phyloP scores from a whole-genome alignment of 2,113 vertebrate species.

The Emberiza fucata region DNA sequence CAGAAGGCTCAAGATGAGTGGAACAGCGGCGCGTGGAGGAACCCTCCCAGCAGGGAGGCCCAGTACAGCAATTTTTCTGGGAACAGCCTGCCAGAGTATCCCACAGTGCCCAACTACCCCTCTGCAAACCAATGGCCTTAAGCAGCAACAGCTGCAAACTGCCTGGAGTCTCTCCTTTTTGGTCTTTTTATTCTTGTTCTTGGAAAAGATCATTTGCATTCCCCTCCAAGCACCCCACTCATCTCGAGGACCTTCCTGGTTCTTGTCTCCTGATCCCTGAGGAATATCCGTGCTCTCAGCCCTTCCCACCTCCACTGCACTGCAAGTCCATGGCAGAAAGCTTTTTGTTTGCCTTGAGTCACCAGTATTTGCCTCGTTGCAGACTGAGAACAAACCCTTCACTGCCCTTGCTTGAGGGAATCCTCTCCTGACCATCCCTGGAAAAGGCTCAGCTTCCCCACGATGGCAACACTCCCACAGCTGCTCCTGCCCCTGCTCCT shows the following conservation, averaged over 20 bases:
- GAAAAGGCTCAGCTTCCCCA: neutral
- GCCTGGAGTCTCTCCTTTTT: constrained; percentile 37
- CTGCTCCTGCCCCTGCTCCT: neutral
- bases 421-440: neutral
- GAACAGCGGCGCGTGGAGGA: constrained; percentile 84
- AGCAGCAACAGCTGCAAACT: neutral
- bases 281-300: neutral
- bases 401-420: neutral
- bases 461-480: rapidly evolving
- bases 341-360: neutral
- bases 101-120: constrained; percentile 89
- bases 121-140: constrained; percentile 72
- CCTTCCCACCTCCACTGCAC: neutral
- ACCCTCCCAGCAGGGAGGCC: constrained; percentile 79
- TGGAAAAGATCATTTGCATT: constrained; percentile 41
- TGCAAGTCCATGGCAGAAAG: neutral
- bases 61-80: constrained; percentile 85
- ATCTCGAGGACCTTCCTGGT: neutral
- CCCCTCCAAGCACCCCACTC: neutral
- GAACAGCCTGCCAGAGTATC: constrained; percentile 91
- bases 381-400: neutral
- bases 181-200: constrained; percentile 7
- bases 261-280: neutral
- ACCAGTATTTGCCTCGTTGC: neutral
- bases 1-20: constrained; percentile 91